Base-by-base conservation (phyloP, 2,888 invertebrate genomes). In the Agrotis ipsilon region DNA sequence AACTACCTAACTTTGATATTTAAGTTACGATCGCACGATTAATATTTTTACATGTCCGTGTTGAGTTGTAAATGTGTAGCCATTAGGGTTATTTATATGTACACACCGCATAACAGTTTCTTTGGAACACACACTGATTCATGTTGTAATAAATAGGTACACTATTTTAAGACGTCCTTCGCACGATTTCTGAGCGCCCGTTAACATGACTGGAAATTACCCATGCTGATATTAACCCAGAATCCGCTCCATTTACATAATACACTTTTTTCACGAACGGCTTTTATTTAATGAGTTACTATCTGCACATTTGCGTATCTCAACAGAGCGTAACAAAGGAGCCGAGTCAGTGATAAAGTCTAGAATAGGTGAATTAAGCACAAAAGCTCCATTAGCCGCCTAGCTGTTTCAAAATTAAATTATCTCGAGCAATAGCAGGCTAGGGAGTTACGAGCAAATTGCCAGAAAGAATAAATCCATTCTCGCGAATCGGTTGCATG, bases 161-260 rank as follows among this genome's bases (percentile, higher is more conserved):
- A 89, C 92, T 96, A 95, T 95, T 94, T 94, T 91, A 88, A 92
- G 93, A 91, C 91, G 95, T 92, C 96, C 96, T 96, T 96, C 94
- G 87, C 93, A 93, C 92, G 88, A 88, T 92, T 94, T 92, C 89
- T 87, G 88, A 87, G 89, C 87, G 88, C 89, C 88, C 89, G 91
- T 93, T 92, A 94, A 92, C 92, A 91, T 89, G 87, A 87, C 91
- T 92, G 92, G 91, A 93, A 93, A 93, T 91, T 88, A 87, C 86
- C 89, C 91, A 89, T 88, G 88, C 87, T 86, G 89, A 86, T 91
- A 91, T 92, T 92, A 92, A 92, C 92, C 90, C 84, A 91, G 89
- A 90, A 92, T 88, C 85, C 78, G 77, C 80, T 81, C 82, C 84
- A 89, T 92, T 91, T 91, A 88, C 89, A 90, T 87, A 90, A 87